Conservation (phyloP, 2,888 invertebrate species). For the Mythimna pallens region DNA sequence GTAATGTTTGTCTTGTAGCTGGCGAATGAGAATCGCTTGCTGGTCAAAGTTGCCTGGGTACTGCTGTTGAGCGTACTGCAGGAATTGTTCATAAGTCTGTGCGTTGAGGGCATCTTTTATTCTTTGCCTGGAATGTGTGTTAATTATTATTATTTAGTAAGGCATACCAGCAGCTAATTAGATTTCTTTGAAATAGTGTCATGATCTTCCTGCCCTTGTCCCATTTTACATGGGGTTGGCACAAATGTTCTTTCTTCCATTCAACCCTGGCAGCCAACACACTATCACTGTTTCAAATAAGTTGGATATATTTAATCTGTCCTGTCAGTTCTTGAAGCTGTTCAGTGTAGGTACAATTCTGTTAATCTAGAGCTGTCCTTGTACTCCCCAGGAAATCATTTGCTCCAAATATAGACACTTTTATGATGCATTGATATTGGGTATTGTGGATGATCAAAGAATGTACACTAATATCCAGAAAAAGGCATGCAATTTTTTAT, state of each 20-base stretch:
- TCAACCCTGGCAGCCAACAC: no score
- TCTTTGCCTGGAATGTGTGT: conserved; percentile 91
- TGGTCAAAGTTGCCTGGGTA: conserved; percentile 96
- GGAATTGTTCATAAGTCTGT: conserved; percentile 96
- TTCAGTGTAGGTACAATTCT: background rate
- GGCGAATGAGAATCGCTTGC: conserved; percentile 97
- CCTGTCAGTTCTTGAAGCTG: background rate
- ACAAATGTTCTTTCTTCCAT: no score
- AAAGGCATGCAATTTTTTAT: background rate
- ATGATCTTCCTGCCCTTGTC: no score
- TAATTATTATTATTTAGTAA: background rate
- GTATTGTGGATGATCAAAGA: background rate
- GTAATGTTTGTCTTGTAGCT: conserved; percentile 99
- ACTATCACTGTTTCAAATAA: no score
- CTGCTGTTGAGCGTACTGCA: conserved; percentile 98
- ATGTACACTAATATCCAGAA: background rate
- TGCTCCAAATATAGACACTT: background rate
- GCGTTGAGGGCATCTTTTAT: conserved; percentile 99
- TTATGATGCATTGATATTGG: background rate
- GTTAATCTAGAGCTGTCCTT: background rate
- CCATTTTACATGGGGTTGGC: no score
- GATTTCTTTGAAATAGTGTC: background rate
- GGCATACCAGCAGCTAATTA: background rate
- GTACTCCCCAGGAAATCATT: background rate
- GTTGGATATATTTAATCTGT: background rate